Evolutionary conservation across 2,797 vertebrate species (phyloP), one percentile per base, ranked within the genome.

Genomic region (Pelochelys cantorii): DNA sequence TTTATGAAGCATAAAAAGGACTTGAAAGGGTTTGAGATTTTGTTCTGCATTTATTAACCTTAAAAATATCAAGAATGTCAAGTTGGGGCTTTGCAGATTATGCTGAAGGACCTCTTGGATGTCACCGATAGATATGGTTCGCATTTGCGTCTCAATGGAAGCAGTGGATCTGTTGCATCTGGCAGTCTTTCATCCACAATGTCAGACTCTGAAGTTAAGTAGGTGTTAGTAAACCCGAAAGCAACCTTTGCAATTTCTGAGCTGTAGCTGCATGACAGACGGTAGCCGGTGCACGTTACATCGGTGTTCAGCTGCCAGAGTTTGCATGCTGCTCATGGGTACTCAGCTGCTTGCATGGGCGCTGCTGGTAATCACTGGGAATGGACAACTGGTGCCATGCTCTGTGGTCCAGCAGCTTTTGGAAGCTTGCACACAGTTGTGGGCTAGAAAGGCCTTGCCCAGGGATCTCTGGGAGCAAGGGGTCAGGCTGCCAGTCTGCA

Each of bases 1-100:
- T 18, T 42, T 48, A 65, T 81, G 93, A 57, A 48, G 42, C 84
- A 93, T 88, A 81, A 79, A 93, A 96, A 68, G 60, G 94, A 94
- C 93, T 94, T 96, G 87, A 95, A 97, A 96, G 96, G 96, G 93
- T 89, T 96, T 71, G 94, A 91, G 94, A 22, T 79, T 83, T 93
- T 93, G 80, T 85, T 93, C 83, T 96, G 96, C 95, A 95, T 96
- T 95, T 93, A 88, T 97, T 96, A 97, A 95, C 95, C 93, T 96
- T 95, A 86, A 86, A 34, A 93, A 95, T 96, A 95, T 84, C 89
- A 94, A 95, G 90, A 94, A 91, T 95, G 94, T 92, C 93, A 97
- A 85, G 92, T 71, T 77, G 90, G 95, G 96, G 95, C 96, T 93
- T 95, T 90, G 79, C 81, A 0, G 62, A 90, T 91, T 90, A 81